Conservation (phyloP, 2,797 vertebrate species). For the Crocodylus rhombifer region DNA sequence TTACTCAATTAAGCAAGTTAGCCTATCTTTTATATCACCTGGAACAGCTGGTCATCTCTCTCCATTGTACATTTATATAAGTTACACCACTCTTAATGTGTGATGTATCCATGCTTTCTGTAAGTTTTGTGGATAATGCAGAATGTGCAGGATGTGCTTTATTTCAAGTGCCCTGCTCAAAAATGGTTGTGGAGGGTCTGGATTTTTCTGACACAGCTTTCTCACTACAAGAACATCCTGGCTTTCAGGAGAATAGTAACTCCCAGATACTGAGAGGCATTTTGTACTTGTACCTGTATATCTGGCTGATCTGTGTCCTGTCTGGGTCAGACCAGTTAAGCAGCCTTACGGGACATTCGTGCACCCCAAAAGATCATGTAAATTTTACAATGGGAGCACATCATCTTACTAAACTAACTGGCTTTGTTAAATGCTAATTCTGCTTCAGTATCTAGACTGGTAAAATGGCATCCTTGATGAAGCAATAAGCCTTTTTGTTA, state of each 20-base stretch:
- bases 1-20: too few relatives aligned
- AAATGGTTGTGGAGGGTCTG: background rate
- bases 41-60: background rate
- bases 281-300: background rate
- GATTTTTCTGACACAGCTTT: background rate
- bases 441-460: background rate
- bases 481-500: conserved; percentile 19
- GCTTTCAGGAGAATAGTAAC: background rate
- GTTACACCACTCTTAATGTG: background rate
- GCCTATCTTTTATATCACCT: background rate
- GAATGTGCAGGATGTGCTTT: background rate
- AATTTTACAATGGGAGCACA: background rate
- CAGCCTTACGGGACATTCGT: background rate
- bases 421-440: background rate
- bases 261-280: background rate
- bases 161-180: conserved; percentile 10
- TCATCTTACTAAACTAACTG: background rate
- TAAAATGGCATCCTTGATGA: background rate
- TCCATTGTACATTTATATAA: conserved; percentile 25
- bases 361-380: background rate
- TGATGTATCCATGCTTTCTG: background rate
- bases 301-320: background rate
- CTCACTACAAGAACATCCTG: background rate
- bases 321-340: background rate
- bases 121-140: background rate